Base-by-base conservation (phyloP, 2,797 vertebrate species). In the Anableps anableps region DNA sequence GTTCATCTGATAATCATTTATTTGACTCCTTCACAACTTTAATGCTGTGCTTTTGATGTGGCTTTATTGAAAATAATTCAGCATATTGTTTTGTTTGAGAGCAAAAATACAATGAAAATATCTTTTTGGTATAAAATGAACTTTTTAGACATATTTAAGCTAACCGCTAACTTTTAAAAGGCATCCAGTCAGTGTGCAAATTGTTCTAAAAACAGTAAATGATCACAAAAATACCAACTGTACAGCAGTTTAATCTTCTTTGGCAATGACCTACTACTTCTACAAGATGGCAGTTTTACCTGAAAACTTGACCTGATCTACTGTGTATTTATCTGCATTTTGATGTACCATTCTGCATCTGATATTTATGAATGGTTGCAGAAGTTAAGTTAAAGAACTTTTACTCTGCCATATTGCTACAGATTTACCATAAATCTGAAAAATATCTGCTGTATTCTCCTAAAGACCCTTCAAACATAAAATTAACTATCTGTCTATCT, bases 251-350 rank as follows among this genome's bases (percentile, higher is more conserved):
- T 21, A 34, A 62, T 62, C 3, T 64, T 5, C 16, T 64, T 19
- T 64, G 5, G 16, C 10, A 10, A 50, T 50, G 48, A 50, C 16
- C 51, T n/a, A 21, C 5, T 73, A 7, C 14, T 34, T 72, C 78
- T 80, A 84, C 84, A 85, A 60, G 83, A 48, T 76, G 80, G 77
- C 1, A 0, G 71, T 78, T 84, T 34, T 58, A 34, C 17, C 58
- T 36, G 31, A 75, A 80, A 62, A 38, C 1, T 2, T 36, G 19
- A 26, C 19, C 19, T 48, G 7, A 19, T 53, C 21, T 74, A 23
- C 7, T 29, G 16, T 0, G n/a, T 47, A 29, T 71, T 43, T n/a
- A 43, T 16, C 26, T 71, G 41, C 16, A 43, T 71, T 41, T 64
- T 64, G 31, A 36, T 34, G 31, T 31, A 64, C 7, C 17, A 64